phyloP scores from a whole-genome alignment of 2,888 invertebrate genomes.

The Tenthredo scrophulariae region DNA sequence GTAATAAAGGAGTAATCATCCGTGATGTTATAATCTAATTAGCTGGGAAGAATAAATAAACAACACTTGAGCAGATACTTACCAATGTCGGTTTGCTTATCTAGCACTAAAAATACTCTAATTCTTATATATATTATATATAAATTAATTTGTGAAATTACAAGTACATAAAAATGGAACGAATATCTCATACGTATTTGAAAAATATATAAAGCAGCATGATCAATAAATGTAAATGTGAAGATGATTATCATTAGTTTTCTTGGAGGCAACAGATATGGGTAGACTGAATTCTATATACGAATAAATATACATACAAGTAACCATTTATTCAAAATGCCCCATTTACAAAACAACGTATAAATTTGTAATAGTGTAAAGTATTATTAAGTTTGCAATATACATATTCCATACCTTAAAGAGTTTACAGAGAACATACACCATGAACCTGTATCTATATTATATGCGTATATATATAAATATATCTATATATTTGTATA shows the following conservation, averaged over 20 bases:
- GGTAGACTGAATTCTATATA: neutral
- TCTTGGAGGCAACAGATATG: neutral
- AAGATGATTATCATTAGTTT: neutral
- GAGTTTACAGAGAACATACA: neutral
- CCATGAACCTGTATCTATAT: neutral
- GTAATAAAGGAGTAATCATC: neutral
- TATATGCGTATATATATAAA: slow-evolving; percentile 1
- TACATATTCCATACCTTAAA: neutral
- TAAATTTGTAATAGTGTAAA: neutral
- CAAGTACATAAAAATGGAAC: neutral
- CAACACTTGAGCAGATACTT: neutral
- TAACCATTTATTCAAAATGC: slow-evolving; percentile 40
- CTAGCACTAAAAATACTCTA: neutral
- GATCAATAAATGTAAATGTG: neutral
- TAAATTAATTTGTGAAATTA: neutral
- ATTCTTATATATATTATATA: too few relatives aligned
- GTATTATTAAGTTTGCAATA: neutral
- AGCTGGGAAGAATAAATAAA: neutral
- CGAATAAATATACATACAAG: neutral
- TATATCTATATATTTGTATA: slow-evolving; percentile 34
- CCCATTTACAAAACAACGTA: slow-evolving; percentile 39
- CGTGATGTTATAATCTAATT: neutral
- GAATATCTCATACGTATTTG: neutral
- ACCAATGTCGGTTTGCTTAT: neutral
- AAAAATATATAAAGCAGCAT: neutral